phyloP scores from a whole-genome alignment of 2,113 vertebrate genomes.

The Upupa epops region DNA sequence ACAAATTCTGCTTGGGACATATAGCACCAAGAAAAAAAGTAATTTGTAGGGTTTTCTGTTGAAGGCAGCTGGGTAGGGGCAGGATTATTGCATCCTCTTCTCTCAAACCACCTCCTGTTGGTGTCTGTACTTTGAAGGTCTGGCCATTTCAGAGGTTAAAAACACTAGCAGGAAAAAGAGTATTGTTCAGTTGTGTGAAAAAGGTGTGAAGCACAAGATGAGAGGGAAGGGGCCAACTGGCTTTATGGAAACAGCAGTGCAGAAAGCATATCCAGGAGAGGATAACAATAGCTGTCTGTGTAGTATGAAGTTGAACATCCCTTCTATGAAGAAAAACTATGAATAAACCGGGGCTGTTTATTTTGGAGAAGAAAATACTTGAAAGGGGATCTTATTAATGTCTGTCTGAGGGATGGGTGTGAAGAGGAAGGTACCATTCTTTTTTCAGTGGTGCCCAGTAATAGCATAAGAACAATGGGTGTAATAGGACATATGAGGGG shows the following conservation, averaged over 20 bases:
- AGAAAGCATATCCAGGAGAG: background rate
- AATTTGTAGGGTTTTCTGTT: rapidly evolving
- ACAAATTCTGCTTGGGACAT: background rate
- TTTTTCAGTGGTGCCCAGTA: no score
- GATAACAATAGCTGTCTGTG: background rate
- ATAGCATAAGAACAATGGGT: no score
- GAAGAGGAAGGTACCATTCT: no score
- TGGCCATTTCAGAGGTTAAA: background rate
- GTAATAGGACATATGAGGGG: no score
- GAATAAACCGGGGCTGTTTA: no score
- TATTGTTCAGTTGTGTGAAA: background rate
- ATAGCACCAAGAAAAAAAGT: background rate
- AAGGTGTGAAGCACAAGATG: background rate
- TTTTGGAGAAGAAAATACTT: no score
- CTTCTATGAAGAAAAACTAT: no score
- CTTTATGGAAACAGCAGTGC: background rate
- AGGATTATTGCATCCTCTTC: background rate
- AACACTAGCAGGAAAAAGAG: background rate
- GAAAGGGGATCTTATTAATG: no score
- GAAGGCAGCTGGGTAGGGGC: background rate
- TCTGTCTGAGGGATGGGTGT: no score
- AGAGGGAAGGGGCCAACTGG: background rate
- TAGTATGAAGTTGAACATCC: background rate
- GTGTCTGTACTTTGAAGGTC: background rate
- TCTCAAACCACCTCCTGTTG: background rate